Evolutionary conservation across 2,113 vertebrate species (phyloP).

Genomic region (Rhegmatorhina hoffmannsi): DNA sequence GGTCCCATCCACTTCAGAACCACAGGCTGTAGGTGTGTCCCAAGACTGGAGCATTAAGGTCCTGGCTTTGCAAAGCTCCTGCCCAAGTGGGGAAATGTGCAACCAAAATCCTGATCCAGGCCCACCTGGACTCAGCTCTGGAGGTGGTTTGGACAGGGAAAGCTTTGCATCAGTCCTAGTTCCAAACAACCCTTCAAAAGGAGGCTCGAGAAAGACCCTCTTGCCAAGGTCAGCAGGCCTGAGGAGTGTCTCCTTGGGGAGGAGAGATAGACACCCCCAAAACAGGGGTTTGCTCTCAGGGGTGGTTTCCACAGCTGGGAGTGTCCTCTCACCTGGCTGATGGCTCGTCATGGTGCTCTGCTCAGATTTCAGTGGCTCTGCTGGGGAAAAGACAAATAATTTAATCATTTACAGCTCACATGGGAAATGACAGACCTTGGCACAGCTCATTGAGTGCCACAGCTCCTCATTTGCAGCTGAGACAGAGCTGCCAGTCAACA

Average conservation of each 20-base stretch:
- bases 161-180: not conserved
- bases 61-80: not conserved
- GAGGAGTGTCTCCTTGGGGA: not conserved
- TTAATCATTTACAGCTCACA: not conserved
- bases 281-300: not conserved
- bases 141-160: accelerated
- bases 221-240: not conserved
- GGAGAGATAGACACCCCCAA: not conserved
- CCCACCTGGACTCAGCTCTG: accelerated
- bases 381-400: not conserved
- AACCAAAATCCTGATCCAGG: not conserved
- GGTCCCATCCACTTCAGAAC: not conserved
- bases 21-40: not conserved
- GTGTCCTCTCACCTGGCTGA: slow-evolving; percentile 40
- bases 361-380: not conserved
- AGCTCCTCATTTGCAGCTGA: not conserved
- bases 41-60: not conserved
- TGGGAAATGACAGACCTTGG: not conserved
- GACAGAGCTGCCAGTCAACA: not conserved
- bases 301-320: too few species aligned
- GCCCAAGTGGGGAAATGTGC: not conserved
- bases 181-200: not conserved
- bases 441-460: not conserved
- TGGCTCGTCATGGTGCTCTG: slow-evolving; percentile 16
- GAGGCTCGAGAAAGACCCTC: not conserved